Base-by-base conservation (phyloP, 2,888 invertebrate species). In the Bellardia pandia region DNA sequence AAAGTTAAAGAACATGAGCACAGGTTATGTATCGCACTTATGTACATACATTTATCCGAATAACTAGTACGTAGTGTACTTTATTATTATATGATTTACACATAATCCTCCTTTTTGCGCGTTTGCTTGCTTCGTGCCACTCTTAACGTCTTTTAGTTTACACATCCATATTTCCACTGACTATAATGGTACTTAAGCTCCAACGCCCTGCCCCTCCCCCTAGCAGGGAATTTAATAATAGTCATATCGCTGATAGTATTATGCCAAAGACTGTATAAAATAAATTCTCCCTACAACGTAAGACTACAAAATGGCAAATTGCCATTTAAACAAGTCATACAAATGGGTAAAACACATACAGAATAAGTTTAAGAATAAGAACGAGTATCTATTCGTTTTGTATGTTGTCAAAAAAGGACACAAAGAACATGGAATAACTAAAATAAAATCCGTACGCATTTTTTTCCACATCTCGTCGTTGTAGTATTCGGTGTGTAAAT, bases 251-350 rank as follows among this genome's bases (percentile, higher is more conserved):
- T 42, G 2, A 66, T 45, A 45, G 58, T 37, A 33, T 4, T 42
- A 37, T 45, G 33, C 0, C 3, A 14, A 40, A 76, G 3, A 37
- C 5, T 40, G 4, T 56, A 51, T 6, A 37, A 76, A 51, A 53
- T 40, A 37, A 64, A 64, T 40, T n/a, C 30, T n/a, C 3, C 14
- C 37, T 30, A 13, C 58, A 64, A 66, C 23, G 16, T n/a, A n/a
- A 37, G 37, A 58, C 23, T 69, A 81, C 77, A 72, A 82, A 86
- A 78, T 86, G 81, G 77, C 72, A 83, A 80, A 78, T 86, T 76
- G 66, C 83, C 66, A 60, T 66, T 86, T 72, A 42, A 80, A 58
- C 66, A 68, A 81, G n/a, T 40, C 76, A 79, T 23, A 69, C 71
- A 74, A 66, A 69, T 58, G 69, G 37, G 45, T 14, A 42, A 69